Conservation (phyloP, 1,140 invertebrate species). For the Ditylenchus dipsaci region DNA sequence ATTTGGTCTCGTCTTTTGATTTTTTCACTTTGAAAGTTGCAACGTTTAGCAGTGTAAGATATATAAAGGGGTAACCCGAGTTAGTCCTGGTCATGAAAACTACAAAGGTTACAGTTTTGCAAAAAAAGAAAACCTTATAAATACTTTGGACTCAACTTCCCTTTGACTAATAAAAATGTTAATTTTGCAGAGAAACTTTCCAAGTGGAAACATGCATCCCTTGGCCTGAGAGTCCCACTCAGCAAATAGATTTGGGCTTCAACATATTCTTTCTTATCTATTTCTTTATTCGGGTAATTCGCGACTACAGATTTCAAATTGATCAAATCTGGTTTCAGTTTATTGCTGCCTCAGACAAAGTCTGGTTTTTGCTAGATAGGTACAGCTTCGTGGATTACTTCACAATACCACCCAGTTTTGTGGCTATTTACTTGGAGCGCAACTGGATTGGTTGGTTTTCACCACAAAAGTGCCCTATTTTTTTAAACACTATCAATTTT, state of each 20-base stretch:
- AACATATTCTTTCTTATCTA: slow-evolving; percentile 99
- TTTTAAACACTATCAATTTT: background rate
- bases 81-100: no score
- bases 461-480: no score
- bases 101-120: no score
- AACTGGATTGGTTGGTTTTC: slow-evolving; percentile 85
- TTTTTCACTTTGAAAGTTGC: no score
- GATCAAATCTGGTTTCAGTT: slow-evolving; percentile 70
- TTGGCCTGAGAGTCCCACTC: slow-evolving; percentile 98
- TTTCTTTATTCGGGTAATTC: slow-evolving; percentile 99
- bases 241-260: slow-evolving; percentile 99
- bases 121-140: slow-evolving; percentile 6
- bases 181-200: slow-evolving; percentile 43
- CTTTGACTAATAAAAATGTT: background rate
- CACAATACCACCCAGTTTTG: slow-evolving; percentile 99
- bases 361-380: slow-evolving; percentile 99
- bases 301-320: slow-evolving; percentile 9
- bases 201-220: slow-evolving; percentile 94
- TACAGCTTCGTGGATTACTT: slow-evolving; percentile 99
- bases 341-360: slow-evolving; percentile 99
- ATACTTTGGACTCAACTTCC: background rate
- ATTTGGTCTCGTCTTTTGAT: no score
- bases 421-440: slow-evolving; percentile 98
- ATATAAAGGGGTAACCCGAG: no score
- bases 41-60: no score